These are phyloP conservation scores for Agrypnia vestita DNA, from an alignment of 1,140 invertebrate species.

Conservation along the genomic window DNA sequence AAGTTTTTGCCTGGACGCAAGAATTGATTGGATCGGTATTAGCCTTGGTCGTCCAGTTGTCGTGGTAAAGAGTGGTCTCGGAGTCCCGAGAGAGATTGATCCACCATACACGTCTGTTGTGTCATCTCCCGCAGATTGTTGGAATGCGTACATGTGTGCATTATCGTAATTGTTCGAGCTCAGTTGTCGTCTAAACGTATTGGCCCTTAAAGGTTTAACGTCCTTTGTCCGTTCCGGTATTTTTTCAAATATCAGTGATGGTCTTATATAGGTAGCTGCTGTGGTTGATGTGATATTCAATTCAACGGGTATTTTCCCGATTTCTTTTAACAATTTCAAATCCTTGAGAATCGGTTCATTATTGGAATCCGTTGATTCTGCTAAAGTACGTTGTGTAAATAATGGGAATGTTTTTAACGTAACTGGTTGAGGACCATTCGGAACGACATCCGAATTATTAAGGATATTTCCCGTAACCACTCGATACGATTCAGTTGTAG, in stretches of 20 bases:
- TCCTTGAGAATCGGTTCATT: conserved; percentile 29
- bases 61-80: conserved; percentile 79
- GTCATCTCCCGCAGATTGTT: conserved; percentile 75
- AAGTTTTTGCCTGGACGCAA: conserved; percentile 67
- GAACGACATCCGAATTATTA: conserved; percentile 34
- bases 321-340: conserved; percentile 52
- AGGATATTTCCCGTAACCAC: conserved; percentile 50
- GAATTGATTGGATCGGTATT: conserved; percentile 67
- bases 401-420: conserved; percentile 56
- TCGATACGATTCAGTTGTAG: conserved; percentile 61
- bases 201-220: conserved; percentile 64
- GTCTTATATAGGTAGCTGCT: conserved; percentile 45
- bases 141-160: conserved; percentile 68
- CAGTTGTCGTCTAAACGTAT: conserved; percentile 75
- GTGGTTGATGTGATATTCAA: conserved; percentile 49
- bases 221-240: conserved; percentile 68
- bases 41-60: conserved; percentile 71
- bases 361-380: conserved; percentile 41
- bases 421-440: conserved; percentile 6
- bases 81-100: conserved; percentile 74
- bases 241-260: conserved; percentile 72
- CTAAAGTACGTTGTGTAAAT: conserved; percentile 50
- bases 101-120: conserved; percentile 79
- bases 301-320: conserved; percentile 44
- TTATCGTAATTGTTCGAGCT: conserved; percentile 68